Percentiles rank a stretch among this genome's conserved stretches.
Evolutionary conservation across 2,888 invertebrate species (phyloP).

Genomic region (Minunthozetes semirufus): DNA sequence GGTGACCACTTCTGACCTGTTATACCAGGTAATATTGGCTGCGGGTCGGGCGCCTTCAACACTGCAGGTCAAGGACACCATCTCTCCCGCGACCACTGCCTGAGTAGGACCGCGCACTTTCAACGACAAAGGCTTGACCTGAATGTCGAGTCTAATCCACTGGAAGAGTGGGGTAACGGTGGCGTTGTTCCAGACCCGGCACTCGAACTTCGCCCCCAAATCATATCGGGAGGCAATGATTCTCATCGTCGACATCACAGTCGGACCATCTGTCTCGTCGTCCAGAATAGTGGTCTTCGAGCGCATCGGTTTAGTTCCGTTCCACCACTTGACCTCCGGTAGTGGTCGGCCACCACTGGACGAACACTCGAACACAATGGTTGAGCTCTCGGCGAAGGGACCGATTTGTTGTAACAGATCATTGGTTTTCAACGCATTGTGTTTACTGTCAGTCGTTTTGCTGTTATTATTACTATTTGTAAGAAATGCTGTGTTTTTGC

Average conservation of each 20-base stretch:
- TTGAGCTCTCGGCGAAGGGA: slow-evolving; percentile 63
- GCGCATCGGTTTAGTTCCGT: slow-evolving; percentile 52
- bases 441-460: neutral
- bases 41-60: slow-evolving; percentile 75
- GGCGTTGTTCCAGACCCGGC: slow-evolving; percentile 42
- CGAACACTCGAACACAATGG: slow-evolving; percentile 63
- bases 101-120: slow-evolving; percentile 66
- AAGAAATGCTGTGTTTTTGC: neutral
- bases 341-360: slow-evolving; percentile 76
- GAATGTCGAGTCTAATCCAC: slow-evolving; percentile 61
- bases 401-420: slow-evolving; percentile 51
- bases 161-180: slow-evolving; percentile 43
- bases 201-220: slow-evolving; percentile 42
- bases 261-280: slow-evolving; percentile 33
- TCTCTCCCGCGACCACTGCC: slow-evolving; percentile 71
- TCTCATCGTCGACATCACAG: slow-evolving; percentile 42
- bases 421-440: slow-evolving; percentile 1
- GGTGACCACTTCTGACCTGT: slow-evolving; percentile 48
- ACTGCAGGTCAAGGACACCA: slow-evolving; percentile 67
- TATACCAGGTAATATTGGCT: slow-evolving; percentile 76
- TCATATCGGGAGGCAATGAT: slow-evolving; percentile 43
- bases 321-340: slow-evolving; percentile 76
- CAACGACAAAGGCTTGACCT: slow-evolving; percentile 72
- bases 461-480: neutral
- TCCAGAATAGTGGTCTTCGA: slow-evolving; percentile 40